These are phyloP conservation scores for Plutella xylostella DNA, from an alignment of 2,888 invertebrate species.

Conservation along the genomic window DNA sequence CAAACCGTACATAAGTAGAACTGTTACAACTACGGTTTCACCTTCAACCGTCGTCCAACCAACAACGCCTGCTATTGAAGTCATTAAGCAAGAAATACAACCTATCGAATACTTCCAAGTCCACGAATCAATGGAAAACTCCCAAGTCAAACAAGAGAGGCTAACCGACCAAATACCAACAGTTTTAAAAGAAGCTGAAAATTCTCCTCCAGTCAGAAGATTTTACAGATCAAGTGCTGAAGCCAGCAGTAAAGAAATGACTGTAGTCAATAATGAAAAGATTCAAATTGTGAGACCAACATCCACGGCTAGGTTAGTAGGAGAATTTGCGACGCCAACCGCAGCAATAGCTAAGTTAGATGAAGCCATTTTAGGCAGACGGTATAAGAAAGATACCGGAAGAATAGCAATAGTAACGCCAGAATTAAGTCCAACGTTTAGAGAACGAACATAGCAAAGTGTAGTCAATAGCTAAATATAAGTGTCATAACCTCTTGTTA, in stretches of 20 bases:
- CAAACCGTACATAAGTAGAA: conserved; percentile 19
- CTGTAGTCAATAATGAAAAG: conserved; percentile 46
- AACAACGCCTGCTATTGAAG: conserved; percentile 31
- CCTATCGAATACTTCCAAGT: conserved; percentile 28
- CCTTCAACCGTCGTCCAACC: conserved; percentile 23
- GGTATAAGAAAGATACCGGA: conserved; percentile 32
- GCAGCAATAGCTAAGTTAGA: conserved; percentile 48
- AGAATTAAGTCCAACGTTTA: conserved; percentile 30
- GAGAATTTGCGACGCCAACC: conserved; percentile 37
- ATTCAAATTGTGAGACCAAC: conserved; percentile 54
- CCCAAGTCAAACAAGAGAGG: conserved; percentile 31
- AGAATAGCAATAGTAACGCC: conserved; percentile 28
- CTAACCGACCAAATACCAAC: conserved; percentile 38
- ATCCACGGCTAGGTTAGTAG: conserved; percentile 36
- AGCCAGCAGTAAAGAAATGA: conserved; percentile 22
- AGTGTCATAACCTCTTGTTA: conserved; percentile 52
- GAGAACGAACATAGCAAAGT: conserved; percentile 30
- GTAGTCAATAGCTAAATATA: conserved; percentile 52
- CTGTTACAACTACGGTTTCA: conserved; percentile 14
- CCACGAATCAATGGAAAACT: too few relatives aligned
- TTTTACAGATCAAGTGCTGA: conserved; percentile 58
- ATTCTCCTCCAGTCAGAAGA: conserved; percentile 37
- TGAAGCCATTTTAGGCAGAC: conserved; percentile 45
- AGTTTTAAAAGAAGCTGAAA: conserved; percentile 26
- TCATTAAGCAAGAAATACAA: conserved; percentile 41